Evolutionary conservation across 2,888 invertebrate species (phyloP), one percentile per base, ranked within the genome.

Genomic region (Opisthograptis luteolata): DNA sequence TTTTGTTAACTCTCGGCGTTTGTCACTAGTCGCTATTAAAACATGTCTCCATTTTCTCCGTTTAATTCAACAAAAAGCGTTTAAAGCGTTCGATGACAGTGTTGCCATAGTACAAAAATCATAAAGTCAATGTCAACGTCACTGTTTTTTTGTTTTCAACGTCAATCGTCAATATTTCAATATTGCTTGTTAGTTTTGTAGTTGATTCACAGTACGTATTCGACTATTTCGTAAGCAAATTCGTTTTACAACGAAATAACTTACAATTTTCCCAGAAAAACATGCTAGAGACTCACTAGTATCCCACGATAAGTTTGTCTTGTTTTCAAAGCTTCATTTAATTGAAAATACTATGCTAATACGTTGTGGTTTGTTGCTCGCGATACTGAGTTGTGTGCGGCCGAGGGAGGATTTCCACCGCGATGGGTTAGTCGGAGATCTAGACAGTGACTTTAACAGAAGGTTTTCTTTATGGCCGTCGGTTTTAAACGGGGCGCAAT

Each of bases 391-490:
- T 53, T 73, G 68, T 64, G 80, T 72, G 30, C 69, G 68, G 60
- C 76, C 80, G 32, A 67, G 64, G 43, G 70, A 68, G 34, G 62
- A 65, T 69, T 53, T 42, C 27, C 32, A 45, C 17, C 37, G 19
- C 10, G 36, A 49, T 62, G 58, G 63, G 8, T 34, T 66, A 45
- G n/a, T 28, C 30, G 45, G 49, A 31, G 40, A 35, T 42, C 51
- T 43, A 48, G 52, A 55, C 34, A 69, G 62, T 42, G 73, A 72
- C 22, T 69, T 70, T 36, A 73, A 73, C 34, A 66, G 59, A 30
- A 67, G 65, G 22, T 84, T 73, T 65, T 73, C 82, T 1, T 62
- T 70, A 25, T 82, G 84, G 84, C 86, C 87, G 8, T 82, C 83
- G 10, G 60, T 79, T n/a, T 75, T 74, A 17, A 81, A 84, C 56